Base-by-base conservation (phyloP, 2,888 invertebrate species). In the Dorcus hopei region DNA sequence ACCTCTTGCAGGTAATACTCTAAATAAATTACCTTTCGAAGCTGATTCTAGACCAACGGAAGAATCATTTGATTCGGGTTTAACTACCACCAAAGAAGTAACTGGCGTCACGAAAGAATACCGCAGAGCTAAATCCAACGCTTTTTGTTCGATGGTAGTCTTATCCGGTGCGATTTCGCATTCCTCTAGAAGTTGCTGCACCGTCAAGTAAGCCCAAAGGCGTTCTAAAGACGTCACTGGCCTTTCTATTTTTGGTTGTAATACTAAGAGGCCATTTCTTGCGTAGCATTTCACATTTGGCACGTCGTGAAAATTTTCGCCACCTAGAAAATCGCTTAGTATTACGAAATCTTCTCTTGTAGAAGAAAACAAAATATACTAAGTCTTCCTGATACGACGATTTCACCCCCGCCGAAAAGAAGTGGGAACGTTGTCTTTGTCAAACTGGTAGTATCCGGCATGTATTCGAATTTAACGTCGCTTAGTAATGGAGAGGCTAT, bases 61-160 rank as follows among this genome's bases (percentile, higher is more conserved):
- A 38, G 77, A 77, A 23, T 59, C 55, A 0, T 82, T 81, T 5
- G 77, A 79, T 69, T 83, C 82, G 0, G 86, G 86, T 68, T 86
- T 86, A 9, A 85, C 85, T 3, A 88, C 87, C 23, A 88, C 84
- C 59, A 88, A 75, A 0, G 87, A 87, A 1, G 87, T 88, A 43
- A 88, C 76, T 2, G 86, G 82, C 0, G 88, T 88, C 16, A 88
- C 88, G 73, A 88, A 87, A 45, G 82, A 80, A 68, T 87, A 88
- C 85, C 83, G 80, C 16, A 86, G 74, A 1, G 86, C 84, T 38
- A 86, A 72, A 19, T 78, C 77, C 2, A 85, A 74, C 0, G 85
- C 85, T 65, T 79, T 81, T 66, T 81, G 79, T 65, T 81, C 80
- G 0, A 80, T 77, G 52, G 60, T 66, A 9, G 60, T 62, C 41